Evolutionary conservation across 2,113 vertebrate genomes (phyloP).

Genomic region (Amia ocellicauda): DNA sequence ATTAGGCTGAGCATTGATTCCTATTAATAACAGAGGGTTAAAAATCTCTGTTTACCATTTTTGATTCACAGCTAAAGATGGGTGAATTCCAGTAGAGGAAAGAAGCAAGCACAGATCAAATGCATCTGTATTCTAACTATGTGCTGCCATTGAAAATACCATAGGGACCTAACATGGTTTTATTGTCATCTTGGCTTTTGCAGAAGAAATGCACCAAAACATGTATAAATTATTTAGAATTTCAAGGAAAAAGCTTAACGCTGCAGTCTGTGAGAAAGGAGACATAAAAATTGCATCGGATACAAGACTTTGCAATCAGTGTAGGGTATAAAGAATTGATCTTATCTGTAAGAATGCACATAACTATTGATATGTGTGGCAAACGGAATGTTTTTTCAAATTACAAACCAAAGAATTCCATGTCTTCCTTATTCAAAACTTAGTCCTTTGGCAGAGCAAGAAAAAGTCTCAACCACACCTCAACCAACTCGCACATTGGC

Average conservation of each 20-base stretch:
- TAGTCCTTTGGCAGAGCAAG: too few species aligned
- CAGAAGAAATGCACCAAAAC: conserved; percentile 54
- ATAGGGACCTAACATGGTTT: too few species aligned
- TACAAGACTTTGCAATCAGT: conserved; percentile 62
- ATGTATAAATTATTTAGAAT: conserved; percentile 65
- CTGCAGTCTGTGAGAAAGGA: conserved; percentile 54
- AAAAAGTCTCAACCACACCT: too few species aligned
- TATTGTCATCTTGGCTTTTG: background rate
- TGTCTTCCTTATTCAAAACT: too few species aligned
- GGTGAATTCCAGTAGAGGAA: background rate
- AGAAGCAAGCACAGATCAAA: too few species aligned
- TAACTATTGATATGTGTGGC: conserved; percentile 13
- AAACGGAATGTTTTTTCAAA: too few species aligned
- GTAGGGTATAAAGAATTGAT: conserved; percentile 57
- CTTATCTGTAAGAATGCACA: conserved; percentile 49
- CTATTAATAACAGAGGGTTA: conserved; percentile 65
- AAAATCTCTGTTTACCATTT: too few species aligned
- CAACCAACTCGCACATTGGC: too few species aligned
- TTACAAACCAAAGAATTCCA: too few species aligned
- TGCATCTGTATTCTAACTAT: too few species aligned
- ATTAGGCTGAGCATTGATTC: conserved; percentile 55
- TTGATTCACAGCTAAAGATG: too few species aligned
- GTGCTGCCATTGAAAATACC: too few species aligned
- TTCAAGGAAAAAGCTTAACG: conserved; percentile 51
- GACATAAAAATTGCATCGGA: conserved; percentile 62